Base-by-base conservation (phyloP, 2,888 invertebrate species). In the Cordylochernes scorpioides region DNA sequence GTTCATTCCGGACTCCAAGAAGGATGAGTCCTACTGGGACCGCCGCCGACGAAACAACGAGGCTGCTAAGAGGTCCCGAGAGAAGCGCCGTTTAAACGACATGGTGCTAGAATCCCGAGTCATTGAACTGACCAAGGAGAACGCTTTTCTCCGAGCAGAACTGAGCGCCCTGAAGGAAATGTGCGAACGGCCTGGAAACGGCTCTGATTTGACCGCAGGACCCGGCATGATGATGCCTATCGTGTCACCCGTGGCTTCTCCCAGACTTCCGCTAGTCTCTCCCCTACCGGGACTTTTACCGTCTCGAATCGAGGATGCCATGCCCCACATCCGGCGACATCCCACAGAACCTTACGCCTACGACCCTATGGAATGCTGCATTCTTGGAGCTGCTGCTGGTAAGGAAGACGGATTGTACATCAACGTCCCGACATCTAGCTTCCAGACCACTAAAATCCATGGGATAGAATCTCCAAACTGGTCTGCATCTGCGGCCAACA, bases 21-120 rank as follows among this genome's bases (percentile, higher is more conserved):
- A 91, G 52, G 88, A 91, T 49, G 82, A 86, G 46, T 78, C 75
- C 48, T 91, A 91, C 55, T 91, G 94, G 94, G 86, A 88, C 54
- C 67, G 88, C 32, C 64, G 94, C 32, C 64, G 88, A 38, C 66
- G 88, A 34, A 91, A 94, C 57, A 94, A 94, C 55, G 88, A 88
- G 54, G 91, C 91, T 1, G 91, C 91, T 32, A 84, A 91, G 51
- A 61, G 86, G 25, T 86, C 86, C 5, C 66, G 88, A n/a, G 88
- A 91, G 53, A 91, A 91, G 54, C 65, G 88, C 24, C 69, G 88
- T 26, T 73, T 80, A 58, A 86, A 91, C 51, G 88, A 91, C 55
- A 78, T 88, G 78, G 80, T 84, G 2, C 61, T 94, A 35, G 91
- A 91, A 49, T 77, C 80, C 44, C 65, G 84, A 26, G 84, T 94